Evolutionary conservation across 2,888 invertebrate species (phyloP).

Genomic region (Octonoba sinensis): DNA sequence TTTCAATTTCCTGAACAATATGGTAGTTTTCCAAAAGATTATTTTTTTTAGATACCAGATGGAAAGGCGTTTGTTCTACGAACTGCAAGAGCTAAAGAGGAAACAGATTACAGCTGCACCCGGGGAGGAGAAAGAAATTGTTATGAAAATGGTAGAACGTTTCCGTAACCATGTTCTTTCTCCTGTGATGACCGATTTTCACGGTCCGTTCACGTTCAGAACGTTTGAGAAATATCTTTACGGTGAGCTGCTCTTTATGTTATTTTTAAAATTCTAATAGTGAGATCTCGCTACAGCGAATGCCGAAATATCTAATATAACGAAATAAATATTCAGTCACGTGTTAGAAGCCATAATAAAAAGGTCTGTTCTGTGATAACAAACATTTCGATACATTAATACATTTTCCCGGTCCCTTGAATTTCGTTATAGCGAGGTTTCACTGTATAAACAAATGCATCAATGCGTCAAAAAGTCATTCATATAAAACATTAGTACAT

Average conservation of each 20-base stretch:
- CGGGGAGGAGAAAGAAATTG: conserved; percentile 87
- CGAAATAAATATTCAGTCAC: too few species aligned
- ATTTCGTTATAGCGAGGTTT: too few species aligned
- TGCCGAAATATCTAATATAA: too few species aligned
- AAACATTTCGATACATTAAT: too few species aligned
- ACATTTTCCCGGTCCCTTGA: too few species aligned
- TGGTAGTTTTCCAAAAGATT: neutral
- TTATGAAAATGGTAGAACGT: conserved; percentile 85
- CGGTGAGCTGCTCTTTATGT: conserved; percentile 71
- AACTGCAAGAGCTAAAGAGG: conserved; percentile 89
- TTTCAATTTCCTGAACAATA: too few species aligned
- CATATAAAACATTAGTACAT: too few species aligned
- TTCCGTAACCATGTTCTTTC: conserved; percentile 82
- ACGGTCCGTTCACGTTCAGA: conserved; percentile 73
- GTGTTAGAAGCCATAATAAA: too few species aligned
- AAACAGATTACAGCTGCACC: conserved; percentile 91
- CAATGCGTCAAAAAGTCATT: too few species aligned
- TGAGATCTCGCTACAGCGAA: neutral
- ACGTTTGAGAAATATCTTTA: conserved; percentile 89
- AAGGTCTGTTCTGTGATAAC: too few species aligned
- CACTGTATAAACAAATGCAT: too few species aligned
- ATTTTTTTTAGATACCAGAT: conserved; percentile 80
- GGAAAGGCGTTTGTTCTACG: conserved; percentile 92
- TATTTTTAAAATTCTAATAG: neutral
- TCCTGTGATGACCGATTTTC: conserved; percentile 76